Percentiles rank a stretch among this genome's conserved stretches.
These are phyloP conservation scores for Julus scandinavius DNA, from an alignment of 2,888 invertebrate genomes.

Conservation along the genomic window DNA sequence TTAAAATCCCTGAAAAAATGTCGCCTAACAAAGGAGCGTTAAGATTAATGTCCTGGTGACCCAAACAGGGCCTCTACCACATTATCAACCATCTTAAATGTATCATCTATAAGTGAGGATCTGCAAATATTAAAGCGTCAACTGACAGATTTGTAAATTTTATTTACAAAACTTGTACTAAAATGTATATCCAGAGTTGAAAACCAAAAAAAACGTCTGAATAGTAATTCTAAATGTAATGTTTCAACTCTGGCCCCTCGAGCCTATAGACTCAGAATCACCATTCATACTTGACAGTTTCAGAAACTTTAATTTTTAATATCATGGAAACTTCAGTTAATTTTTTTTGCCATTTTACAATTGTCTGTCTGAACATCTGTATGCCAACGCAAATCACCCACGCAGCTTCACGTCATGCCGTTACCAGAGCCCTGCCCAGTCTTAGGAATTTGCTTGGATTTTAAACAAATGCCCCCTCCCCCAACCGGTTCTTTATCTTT, in stretches of 20 bases:
- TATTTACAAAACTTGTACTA: too few relatives aligned
- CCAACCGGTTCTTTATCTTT: background rate
- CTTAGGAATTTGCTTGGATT: background rate
- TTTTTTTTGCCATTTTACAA: too few relatives aligned
- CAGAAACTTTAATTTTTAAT: background rate
- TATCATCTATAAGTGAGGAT: too few relatives aligned
- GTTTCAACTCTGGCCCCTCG: background rate
- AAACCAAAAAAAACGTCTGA: too few relatives aligned
- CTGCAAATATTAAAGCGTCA: too few relatives aligned
- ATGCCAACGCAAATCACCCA: background rate
- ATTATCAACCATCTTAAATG: too few relatives aligned
- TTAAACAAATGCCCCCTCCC: background rate
- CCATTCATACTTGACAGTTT: background rate
- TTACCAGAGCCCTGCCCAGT: conserved; percentile 1
- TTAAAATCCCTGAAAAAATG: background rate
- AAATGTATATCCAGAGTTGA: too few relatives aligned
- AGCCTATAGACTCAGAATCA: background rate
- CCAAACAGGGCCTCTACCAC: background rate
- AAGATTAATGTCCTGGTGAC: background rate
- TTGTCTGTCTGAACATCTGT: background rate
- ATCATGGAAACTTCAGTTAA: background rate
- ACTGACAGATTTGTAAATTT: too few relatives aligned
- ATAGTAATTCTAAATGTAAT: too few relatives aligned
- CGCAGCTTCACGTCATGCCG: background rate
- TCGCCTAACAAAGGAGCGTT: too few relatives aligned